These are phyloP conservation scores for Eumerus sabulonum DNA, from an alignment of 2,888 invertebrate species.

Conservation along the genomic window DNA sequence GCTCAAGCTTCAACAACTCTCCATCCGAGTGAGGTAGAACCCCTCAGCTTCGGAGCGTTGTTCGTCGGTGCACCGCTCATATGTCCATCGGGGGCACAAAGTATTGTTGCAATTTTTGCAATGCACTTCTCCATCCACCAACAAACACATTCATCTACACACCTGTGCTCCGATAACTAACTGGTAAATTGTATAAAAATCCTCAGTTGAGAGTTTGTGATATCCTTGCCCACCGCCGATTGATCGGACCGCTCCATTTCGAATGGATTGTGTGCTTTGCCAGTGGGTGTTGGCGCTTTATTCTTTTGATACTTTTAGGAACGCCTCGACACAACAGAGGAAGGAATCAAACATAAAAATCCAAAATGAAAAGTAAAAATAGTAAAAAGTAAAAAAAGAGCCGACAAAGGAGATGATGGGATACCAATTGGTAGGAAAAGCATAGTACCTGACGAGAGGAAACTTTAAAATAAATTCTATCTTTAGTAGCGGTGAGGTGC, in stretches of 20 bases:
- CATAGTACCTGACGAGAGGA: constrained; percentile 37
- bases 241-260: constrained; percentile 15
- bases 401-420: constrained; percentile 3
- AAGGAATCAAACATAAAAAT: constrained; percentile 23
- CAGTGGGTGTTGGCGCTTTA: constrained; percentile 39
- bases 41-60: constrained; percentile 7
- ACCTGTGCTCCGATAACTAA: constrained; percentile 47
- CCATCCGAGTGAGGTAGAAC: constrained; percentile 8
- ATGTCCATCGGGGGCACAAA: constrained; percentile 19
- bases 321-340: constrained; percentile 57
- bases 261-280: constrained; percentile 25
- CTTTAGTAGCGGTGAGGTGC: constrained; percentile 8
- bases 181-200: constrained; percentile 54
- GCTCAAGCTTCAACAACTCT: constrained; percentile 35
- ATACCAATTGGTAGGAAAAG: constrained; percentile 10
- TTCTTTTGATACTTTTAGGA: constrained; percentile 55
- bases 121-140: background rate
- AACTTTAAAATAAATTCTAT: constrained; percentile 54
- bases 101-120: constrained; percentile 35
- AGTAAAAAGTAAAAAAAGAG: constrained; percentile 16
- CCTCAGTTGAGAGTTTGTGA: constrained; percentile 44
- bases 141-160: constrained; percentile 23
- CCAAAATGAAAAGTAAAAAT: constrained; percentile 9
- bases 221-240: constrained; percentile 3
- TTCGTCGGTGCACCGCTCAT: constrained; percentile 18